Evolutionary conservation across 2,113 vertebrate species (phyloP), one percentile per base, ranked within the genome.

Genomic region (Sporophila hypoxantha): DNA sequence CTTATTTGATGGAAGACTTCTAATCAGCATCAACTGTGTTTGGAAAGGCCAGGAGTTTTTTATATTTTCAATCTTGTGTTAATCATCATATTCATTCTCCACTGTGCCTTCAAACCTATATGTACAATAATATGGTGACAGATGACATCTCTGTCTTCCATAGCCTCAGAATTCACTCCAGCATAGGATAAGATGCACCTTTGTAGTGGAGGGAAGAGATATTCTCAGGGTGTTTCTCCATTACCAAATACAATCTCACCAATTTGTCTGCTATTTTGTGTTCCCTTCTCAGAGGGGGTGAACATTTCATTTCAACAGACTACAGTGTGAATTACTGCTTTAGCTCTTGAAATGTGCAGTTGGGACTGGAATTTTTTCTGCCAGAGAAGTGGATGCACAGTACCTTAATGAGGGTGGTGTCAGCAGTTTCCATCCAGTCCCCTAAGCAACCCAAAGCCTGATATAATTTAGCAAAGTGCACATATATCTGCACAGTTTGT

Each of bases 1-100:
- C 14, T 92, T 79, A n/a, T 87, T 92, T 89, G 56, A 78, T 71
- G 42, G 73, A 84, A 87, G 66, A n/a, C 34, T 50, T 82, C 50
- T 81, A 47, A 84, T 85, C 65, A 70, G 12, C 20, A 14, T 94
- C 84, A 75, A 77, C 69, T 67, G 26, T 37, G 34, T 73, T 83
- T 75, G 64, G 88, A 91, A 88, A 88, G 42, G 36, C 60, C 46
- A 42, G 25, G n/a, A 87, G 25, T 60, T 90, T 49, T 91, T 66
- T 8, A 2, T 68, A 56, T 66, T 92, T 84, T 47, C 36, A 55
- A 0, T 76, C 74, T 73, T 85, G 39, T 22, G 25, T 53, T 94
- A 76, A 70, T 85, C 32, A 42, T 32, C 19, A 23, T 62, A 74
- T 81, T 37, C 39, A 19, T 80, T 85, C 59, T 76, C 20, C 87